Percentiles rank a stretch among this genome's conserved stretches.
Conservation (phyloP, 2,888 invertebrate genomes). For the Andrena hattorfiana region DNA sequence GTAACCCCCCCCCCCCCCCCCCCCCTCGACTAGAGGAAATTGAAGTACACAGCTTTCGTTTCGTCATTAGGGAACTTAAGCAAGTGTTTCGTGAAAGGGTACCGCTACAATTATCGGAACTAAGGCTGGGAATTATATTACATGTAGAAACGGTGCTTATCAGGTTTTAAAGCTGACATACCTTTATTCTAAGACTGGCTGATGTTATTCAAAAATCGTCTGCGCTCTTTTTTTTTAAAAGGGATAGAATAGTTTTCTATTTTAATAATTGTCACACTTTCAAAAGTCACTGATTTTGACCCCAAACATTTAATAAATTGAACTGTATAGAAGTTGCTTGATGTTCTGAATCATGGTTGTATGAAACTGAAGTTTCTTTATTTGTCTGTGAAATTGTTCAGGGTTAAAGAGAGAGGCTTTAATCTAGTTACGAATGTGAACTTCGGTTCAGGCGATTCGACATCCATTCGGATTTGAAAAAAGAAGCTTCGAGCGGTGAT, state of each 20-base stretch:
- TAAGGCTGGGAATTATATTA: slow-evolving; percentile 41
- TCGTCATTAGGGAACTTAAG: slow-evolving; percentile 17
- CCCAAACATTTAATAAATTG: too few relatives aligned
- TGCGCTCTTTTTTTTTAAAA: background rate
- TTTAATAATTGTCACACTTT: background rate
- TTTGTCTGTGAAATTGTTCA: slow-evolving; percentile 4
- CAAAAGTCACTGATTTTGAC: too few relatives aligned
- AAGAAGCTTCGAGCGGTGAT: slow-evolving; percentile 45
- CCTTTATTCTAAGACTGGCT: background rate
- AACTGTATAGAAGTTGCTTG: too few relatives aligned
- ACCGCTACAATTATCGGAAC: slow-evolving; percentile 50
- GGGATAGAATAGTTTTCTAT: background rate
- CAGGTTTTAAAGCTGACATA: background rate
- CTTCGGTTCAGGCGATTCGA: background rate
- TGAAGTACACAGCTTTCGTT: slow-evolving; percentile 33
- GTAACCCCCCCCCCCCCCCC: slow-evolving; percentile 37
- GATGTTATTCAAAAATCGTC: background rate
- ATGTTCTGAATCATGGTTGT: too few relatives aligned
- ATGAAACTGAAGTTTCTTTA: background rate
- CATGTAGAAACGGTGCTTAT: slow-evolving; percentile 4
- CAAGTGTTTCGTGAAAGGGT: slow-evolving; percentile 53
- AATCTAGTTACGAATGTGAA: background rate
- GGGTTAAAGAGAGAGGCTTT: slow-evolving; percentile 12
- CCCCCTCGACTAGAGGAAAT: slow-evolving; percentile 17
- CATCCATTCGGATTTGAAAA: slow-evolving; percentile 46